Evolutionary conservation across 2,113 vertebrate genomes (phyloP).

Genomic region (Hypomesus transpacificus): DNA sequence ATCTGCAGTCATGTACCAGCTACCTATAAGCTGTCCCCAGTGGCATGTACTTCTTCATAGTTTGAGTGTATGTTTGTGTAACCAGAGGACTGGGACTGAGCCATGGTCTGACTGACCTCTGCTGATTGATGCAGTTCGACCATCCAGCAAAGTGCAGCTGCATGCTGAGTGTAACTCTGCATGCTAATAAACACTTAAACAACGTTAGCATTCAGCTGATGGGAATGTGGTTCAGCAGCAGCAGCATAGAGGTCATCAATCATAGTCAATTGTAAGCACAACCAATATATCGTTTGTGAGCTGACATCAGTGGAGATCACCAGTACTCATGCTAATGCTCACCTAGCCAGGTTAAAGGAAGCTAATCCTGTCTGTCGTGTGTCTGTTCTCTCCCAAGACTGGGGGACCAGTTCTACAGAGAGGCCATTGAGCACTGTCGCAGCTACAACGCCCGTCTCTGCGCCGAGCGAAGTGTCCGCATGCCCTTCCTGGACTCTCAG

Average conservation of each 20-base stretch:
- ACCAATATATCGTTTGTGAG: too few species aligned
- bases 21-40: too few species aligned
- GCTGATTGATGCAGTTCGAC: too few species aligned
- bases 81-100: too few species aligned
- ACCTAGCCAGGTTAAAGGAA: conserved; percentile 23
- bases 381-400: conserved; percentile 68
- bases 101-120: too few species aligned
- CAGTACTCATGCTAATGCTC: background rate
- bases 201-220: conserved; percentile 18
- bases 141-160: background rate
- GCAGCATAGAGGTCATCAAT: too few species aligned
- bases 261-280: too few species aligned
- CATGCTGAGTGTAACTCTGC: conserved; percentile 19
- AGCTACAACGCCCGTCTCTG: conserved; percentile 97
- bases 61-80: too few species aligned
- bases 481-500: conserved; percentile 95
- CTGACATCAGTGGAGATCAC: too few species aligned
- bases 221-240: conserved; percentile 4
- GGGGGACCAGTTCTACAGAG: conserved; percentile 97
- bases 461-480: conserved; percentile 91
- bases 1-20: too few species aligned
- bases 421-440: conserved; percentile 97
- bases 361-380: conserved; percentile 5
- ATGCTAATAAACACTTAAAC: conserved; percentile 16
- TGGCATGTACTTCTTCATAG: too few species aligned